Evolutionary conservation across 2,113 vertebrate genomes (phyloP).

Genomic region (Acanthochromis polyacanthus): DNA sequence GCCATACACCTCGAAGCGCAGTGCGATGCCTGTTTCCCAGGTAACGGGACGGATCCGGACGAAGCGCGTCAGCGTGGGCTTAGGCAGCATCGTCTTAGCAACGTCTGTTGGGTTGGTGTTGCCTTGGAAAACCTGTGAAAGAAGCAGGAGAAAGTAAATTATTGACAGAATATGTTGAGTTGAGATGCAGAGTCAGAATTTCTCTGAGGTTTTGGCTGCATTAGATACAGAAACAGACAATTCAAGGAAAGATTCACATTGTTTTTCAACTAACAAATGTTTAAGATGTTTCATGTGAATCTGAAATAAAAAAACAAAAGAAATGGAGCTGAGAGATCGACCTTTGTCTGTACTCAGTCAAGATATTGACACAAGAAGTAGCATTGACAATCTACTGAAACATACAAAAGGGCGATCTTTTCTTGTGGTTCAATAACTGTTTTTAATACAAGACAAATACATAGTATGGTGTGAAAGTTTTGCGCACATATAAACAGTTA

Average conservation of each 20-base stretch:
- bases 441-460: not conserved
- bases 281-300: not conserved
- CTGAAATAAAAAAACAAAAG: not conserved
- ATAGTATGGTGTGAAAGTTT: not conserved
- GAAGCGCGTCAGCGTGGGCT: constrained; percentile 93
- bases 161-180: constrained; percentile 48
- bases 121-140: constrained; percentile 91
- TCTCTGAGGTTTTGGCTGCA: constrained; percentile 39
- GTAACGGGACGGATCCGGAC: constrained; percentile 90
- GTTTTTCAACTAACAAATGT: not conserved
- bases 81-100: constrained; percentile 89
- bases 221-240: constrained; percentile 4
- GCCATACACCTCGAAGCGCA: constrained; percentile 98
- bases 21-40: constrained; percentile 96
- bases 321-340: not conserved
- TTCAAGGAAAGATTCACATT: constrained; percentile 23
- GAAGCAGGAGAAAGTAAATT: constrained; percentile 46
- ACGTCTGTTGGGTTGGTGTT: constrained; percentile 94
- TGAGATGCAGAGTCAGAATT: constrained; percentile 20
- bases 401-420: not conserved
- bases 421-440: not conserved
- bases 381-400: not conserved
- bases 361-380: not conserved
- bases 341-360: not conserved
- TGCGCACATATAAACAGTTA: constrained; percentile 1